These are phyloP conservation scores for Plectrocnemia conspersa DNA, from an alignment of 1,140 invertebrate species.

Conservation along the genomic window DNA sequence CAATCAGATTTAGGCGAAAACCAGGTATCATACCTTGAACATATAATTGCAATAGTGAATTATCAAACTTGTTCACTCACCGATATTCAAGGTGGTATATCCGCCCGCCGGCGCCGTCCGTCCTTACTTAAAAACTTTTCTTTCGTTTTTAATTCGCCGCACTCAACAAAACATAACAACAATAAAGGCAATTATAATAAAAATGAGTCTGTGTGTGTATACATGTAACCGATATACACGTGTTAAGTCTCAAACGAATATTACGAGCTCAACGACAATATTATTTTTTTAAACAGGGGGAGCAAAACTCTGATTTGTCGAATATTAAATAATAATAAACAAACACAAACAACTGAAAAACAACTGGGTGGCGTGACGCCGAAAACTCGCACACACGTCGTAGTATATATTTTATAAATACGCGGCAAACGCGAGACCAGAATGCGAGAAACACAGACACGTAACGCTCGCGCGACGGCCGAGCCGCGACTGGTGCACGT, in stretches of 20 bases:
- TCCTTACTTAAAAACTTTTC: conserved; percentile 1
- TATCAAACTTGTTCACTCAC: no score
- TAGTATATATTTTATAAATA: no score
- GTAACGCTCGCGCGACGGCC: conserved; percentile 19
- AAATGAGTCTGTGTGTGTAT: no score
- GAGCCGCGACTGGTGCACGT: conserved; percentile 29
- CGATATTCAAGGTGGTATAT: conserved; percentile 27
- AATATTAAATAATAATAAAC: conserved; percentile 7
- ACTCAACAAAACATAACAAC: conserved; percentile 32
- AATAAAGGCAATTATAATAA: conserved; percentile 22
- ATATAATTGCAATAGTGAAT: no score
- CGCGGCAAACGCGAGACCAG: conserved; percentile 5
- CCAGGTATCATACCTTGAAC: no score
- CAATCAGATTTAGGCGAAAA: no score
- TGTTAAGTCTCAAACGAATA: no score
- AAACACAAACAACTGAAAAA: background rate
- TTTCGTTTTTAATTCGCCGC: background rate
- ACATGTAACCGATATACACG: no score
- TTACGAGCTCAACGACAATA: no score
- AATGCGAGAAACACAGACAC: conserved; percentile 7
- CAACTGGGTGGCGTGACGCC: background rate
- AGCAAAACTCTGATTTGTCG: no score
- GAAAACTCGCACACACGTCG: no score
- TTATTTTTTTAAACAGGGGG: no score
- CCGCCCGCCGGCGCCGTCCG: conserved; percentile 11